Evolutionary conservation across 2,113 vertebrate species (phyloP), one percentile per base, ranked within the genome.

Genomic region (Piaya cayana): DNA sequence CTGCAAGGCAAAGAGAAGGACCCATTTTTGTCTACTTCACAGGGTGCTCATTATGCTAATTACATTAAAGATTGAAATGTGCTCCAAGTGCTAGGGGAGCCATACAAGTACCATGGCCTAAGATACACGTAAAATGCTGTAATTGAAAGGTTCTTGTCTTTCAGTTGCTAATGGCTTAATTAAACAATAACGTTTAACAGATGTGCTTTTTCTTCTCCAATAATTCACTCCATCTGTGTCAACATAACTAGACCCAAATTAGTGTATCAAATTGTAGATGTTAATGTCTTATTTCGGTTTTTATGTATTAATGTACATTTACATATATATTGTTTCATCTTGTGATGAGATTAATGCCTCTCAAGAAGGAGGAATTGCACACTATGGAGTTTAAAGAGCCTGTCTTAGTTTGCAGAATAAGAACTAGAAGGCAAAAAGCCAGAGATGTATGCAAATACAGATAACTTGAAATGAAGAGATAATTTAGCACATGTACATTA

Each of bases 151-250:
- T 49, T 81, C 88, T 91, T 93, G 76, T 85, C 90, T 94, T 96
- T 96, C 71, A 69, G 88, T 86, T 88, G 81, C 78, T 92, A 95
- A 90, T 95, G 68, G 80, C 88, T 96, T 96, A 96, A 96, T 97
- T 97, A 97, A 97, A 96, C 92, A 97, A 95, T 87, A 96, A 78
- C 81, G 68, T 92, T 78, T 95, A 96, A 87, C 95, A 95, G 88
- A 92, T 95, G 78, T 94, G 84, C 81, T 87, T 95, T 95, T 95
- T 95, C 93, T 96, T 84, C 86, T 95, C 75, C 91, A 95, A 69
- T 95, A 93, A 94, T 94, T 94, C 83, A 86, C 62, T 93, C 95
- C 95, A 91, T 94, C 94, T 94, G 80, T 90, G 89, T 95, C 95
- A 92, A 91, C 55, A 62, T 86, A 97, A 95, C 62, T 83, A 84